Evolutionary conservation across 2,113 vertebrate genomes (phyloP), one percentile per base, ranked within the genome.

Genomic region (Tyrannus savana): DNA sequence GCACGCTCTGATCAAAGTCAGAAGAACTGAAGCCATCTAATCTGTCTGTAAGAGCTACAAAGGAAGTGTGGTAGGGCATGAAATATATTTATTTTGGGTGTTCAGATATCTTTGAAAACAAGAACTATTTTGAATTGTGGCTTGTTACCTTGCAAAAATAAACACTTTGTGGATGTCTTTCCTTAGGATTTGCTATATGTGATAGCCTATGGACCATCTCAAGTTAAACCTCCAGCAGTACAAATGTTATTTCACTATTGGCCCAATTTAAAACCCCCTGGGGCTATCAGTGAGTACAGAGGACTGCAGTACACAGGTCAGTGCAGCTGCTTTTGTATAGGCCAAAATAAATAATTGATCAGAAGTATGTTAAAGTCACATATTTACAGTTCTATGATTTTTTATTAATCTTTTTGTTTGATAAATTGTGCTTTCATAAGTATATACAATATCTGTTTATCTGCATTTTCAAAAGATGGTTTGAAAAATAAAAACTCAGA

Each of bases 201-300:
- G 63, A 99, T 99, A 95, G 99, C 99, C 7, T 99, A 99, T 78
- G 99, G 99, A 76, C 99, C 99, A 24, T 99, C 99, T 77, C 99
- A 99, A 98, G 99, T 99, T 86, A 99, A 99, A 92, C 99, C 99
- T 84, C 99, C 99, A 46, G 99, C 99, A 15, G 99, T 99, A 67
- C 99, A 99, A 97, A 99, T 99, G 99, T 98, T 99, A 47, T 99
- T 99, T 97, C 99, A 99, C 95, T 99, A 99, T 76, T 99, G 99
- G 99, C 99, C 99, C 78, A 99, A 99, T 97, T 98, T 99, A 89
- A 99, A 99, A 94, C 99, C 99, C 39, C 99, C 99, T 12, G 99
- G 99, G 90, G 99, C 99, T 87, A 99, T 99, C 97, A 99, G 99
- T 96, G 99, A 99, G 97, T 99, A 99, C 97, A 98, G 99, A 97